Conservation (phyloP, 2,797 vertebrate species). For the Dicrostonyx torquatus region DNA sequence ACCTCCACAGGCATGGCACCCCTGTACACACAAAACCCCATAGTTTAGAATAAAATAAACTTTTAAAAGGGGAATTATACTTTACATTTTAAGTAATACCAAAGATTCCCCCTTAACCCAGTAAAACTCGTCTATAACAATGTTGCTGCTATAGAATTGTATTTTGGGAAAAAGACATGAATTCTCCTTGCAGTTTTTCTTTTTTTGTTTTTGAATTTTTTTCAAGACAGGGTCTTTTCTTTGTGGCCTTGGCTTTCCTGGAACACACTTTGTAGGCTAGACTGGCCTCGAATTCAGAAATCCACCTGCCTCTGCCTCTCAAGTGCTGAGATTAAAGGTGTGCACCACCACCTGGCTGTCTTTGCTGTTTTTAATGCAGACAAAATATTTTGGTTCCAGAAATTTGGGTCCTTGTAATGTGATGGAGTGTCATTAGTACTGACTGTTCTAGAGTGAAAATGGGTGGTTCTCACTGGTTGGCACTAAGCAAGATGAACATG, state of each 20-base stretch:
- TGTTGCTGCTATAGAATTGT: background rate
- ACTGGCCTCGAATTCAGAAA: background rate
- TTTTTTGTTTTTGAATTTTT: background rate
- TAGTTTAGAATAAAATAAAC: background rate
- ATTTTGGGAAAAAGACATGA: conserved; percentile 11
- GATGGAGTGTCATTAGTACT: background rate
- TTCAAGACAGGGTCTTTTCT: background rate
- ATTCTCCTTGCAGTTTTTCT: conserved; percentile 18
- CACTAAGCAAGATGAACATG: background rate
- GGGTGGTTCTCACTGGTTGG: background rate
- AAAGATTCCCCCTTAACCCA: background rate
- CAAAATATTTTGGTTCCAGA: conserved; percentile 41
- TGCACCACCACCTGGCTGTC: background rate
- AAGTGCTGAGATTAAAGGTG: too few relatives aligned
- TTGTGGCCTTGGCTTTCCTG: background rate
- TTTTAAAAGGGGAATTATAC: background rate
- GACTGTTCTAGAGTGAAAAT: background rate
- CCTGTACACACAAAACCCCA: background rate
- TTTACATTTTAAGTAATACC: conserved; percentile 39
- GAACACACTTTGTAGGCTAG: background rate
- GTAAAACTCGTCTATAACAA: background rate
- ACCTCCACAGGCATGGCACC: background rate
- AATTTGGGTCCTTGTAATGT: conserved; percentile 45
- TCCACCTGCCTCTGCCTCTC: background rate
- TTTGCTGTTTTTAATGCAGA: conserved; percentile 43